phyloP scores from a whole-genome alignment of 2,888 invertebrate genomes.

The Synanthedon andrenaeformis region DNA sequence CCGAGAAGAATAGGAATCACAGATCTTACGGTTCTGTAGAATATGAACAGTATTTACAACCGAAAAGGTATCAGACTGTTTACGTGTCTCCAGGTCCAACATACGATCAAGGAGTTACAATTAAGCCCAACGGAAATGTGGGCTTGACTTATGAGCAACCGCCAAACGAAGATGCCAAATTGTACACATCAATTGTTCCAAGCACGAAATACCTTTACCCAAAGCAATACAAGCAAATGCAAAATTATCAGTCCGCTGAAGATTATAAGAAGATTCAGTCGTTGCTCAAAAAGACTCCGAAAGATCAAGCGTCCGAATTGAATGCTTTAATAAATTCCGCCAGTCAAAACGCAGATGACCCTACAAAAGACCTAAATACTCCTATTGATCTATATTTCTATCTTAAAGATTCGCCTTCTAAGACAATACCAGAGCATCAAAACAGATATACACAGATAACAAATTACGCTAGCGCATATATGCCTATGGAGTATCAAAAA shows the following conservation, averaged over 20 bases:
- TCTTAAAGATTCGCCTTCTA: slow-evolving; percentile 29
- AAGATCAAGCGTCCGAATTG: slow-evolving; percentile 59
- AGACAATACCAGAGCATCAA: slow-evolving; percentile 18
- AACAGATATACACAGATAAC: slow-evolving; percentile 23
- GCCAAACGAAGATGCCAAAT: slow-evolving; percentile 16
- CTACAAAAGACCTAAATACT: slow-evolving; percentile 21
- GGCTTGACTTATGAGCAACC: slow-evolving; percentile 24
- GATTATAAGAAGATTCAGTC: slow-evolving; percentile 55
- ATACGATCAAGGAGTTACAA: slow-evolving; percentile 49
- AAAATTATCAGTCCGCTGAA: slow-evolving; percentile 39
- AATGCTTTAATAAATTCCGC: slow-evolving; percentile 48
- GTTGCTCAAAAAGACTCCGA: slow-evolving; percentile 56
- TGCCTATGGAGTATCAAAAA: slow-evolving; percentile 16
- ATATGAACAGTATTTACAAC: slow-evolving; percentile 31
- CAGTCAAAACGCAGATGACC: slow-evolving; percentile 18
- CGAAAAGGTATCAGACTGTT: slow-evolving; percentile 27
- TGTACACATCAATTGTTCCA: slow-evolving; percentile 36
- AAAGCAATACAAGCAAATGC: slow-evolving; percentile 40
- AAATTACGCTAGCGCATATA: slow-evolving; percentile 30
- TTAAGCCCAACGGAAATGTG: slow-evolving; percentile 48
- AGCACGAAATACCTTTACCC: slow-evolving; percentile 41
- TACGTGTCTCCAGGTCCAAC: slow-evolving; percentile 33
- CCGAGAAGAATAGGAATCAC: slow-evolving; percentile 45
- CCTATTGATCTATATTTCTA: slow-evolving; percentile 52
- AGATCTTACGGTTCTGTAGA: slow-evolving; percentile 50